phyloP scores from a whole-genome alignment of 2,113 vertebrate genomes.

The Kryptolebias marmoratus region DNA sequence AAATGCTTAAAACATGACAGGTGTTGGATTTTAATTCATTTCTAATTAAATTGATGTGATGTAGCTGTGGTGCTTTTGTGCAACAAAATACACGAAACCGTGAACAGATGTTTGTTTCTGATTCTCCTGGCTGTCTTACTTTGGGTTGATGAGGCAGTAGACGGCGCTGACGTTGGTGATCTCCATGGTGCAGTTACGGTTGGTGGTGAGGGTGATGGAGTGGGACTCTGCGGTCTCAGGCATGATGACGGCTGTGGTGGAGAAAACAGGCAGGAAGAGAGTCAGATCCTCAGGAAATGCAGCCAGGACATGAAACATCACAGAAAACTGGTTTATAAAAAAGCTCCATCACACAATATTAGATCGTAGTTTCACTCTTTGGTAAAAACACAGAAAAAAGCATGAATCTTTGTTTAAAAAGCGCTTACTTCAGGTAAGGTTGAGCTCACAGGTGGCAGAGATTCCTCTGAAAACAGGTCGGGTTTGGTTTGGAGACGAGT shows the following conservation, averaged over 20 bases:
- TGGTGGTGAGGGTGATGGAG: slow-evolving; percentile 57
- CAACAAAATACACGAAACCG: no score
- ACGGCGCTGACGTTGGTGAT: slow-evolving; percentile 49
- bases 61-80: no score
- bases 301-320: not conserved
- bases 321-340: not conserved
- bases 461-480: slow-evolving; percentile 36
- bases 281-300: not conserved
- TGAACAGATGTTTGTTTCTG: not conserved
- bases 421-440: slow-evolving; percentile 50
- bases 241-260: slow-evolving; percentile 44
- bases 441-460: slow-evolving; percentile 17
- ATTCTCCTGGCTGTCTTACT: slow-evolving; percentile 48
- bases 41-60: no score
- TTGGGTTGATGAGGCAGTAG: slow-evolving; percentile 68
- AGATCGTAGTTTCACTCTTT: not conserved
- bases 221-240: slow-evolving; percentile 65
- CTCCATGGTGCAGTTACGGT: slow-evolving; percentile 73
- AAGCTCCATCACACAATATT: not conserved
- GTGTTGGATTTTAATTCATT: no score
- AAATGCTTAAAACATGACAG: no score
- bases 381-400: not conserved
- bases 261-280: not conserved
- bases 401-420: not conserved
- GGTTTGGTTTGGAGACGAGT: slow-evolving; percentile 21